A percentile compares a stretch with the other conserved stretches of the same genome.
phyloP scores from a whole-genome alignment of 2,797 vertebrate genomes.

The Pseudocheirus occidentalis region DNA sequence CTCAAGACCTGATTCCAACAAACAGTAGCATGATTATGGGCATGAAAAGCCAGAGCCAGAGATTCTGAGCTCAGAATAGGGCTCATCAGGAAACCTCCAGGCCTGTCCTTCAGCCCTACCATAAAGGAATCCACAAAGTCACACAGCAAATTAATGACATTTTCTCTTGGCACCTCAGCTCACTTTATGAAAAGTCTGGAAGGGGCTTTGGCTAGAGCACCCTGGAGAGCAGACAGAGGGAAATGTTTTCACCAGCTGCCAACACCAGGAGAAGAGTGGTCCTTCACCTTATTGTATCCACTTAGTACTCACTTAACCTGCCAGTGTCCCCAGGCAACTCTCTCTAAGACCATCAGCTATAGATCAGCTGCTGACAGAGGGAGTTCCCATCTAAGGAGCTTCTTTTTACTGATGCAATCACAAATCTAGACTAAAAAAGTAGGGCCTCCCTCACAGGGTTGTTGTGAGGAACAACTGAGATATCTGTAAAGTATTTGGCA shows the following conservation, averaged over 20 bases:
- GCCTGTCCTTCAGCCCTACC: not conserved
- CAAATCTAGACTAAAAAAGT: not conserved
- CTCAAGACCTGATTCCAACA: not conserved
- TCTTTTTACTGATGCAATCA: not conserved
- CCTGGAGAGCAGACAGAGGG: not conserved
- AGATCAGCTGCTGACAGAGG: not conserved
- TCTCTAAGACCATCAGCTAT: not conserved
- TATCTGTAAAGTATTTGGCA: not conserved
- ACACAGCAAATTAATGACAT: accelerated
- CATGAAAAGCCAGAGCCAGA: not conserved
- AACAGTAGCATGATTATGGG: too few relatives aligned
- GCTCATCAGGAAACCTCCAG: too few relatives aligned
- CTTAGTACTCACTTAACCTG: not conserved
- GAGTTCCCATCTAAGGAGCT: not conserved
- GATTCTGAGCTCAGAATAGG: not conserved
- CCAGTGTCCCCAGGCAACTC: not conserved
- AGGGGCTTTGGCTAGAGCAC: not conserved
- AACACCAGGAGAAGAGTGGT: accelerated
- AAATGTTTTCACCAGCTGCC: accelerated
- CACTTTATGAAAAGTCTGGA: not conserved
- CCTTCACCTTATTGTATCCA: not conserved
- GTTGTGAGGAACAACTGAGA: not conserved
- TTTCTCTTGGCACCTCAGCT: not conserved
- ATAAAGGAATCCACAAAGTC: not conserved
- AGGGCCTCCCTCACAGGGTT: not conserved